A percentile compares a stretch with the other conserved stretches of the same genome.
phyloP scores from a whole-genome alignment of 2,113 vertebrate genomes.

The Rhizomys pruinosus region DNA sequence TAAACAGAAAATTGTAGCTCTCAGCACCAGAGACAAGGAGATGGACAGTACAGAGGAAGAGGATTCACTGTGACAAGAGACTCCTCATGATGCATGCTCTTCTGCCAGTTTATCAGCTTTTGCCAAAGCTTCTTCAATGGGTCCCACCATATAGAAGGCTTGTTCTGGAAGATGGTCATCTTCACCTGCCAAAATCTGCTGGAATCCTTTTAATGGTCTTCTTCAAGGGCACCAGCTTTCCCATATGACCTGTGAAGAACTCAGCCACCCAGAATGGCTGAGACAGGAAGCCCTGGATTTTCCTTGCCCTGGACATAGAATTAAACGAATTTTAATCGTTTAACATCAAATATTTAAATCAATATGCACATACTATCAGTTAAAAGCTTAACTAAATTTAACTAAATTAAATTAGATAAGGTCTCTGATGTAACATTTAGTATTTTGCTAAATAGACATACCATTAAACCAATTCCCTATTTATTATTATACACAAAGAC shows the following conservation, averaged over 20 bases:
- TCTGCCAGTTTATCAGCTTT: too few species aligned
- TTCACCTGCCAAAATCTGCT: constrained; percentile 94
- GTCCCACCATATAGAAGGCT: too few species aligned
- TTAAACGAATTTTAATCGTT: too few species aligned
- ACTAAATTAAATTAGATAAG: neutral
- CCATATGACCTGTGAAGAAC: constrained; percentile 97
- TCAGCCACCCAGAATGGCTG: constrained; percentile 99
- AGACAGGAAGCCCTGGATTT: constrained; percentile 98
- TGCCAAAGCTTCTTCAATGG: too few species aligned
- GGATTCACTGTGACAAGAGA: too few species aligned
- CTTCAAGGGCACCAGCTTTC: constrained; percentile 96
- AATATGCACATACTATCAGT: neutral
- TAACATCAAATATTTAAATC: neutral
- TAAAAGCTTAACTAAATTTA: neutral
- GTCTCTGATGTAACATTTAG: neutral
- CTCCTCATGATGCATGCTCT: too few species aligned
- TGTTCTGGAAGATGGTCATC: too few species aligned
- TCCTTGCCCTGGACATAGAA: constrained; percentile 95
- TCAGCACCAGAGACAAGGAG: too few species aligned
- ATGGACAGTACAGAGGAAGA: too few species aligned
- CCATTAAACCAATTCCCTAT: neutral
- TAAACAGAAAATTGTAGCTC: too few species aligned
- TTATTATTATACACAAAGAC: too few species aligned
- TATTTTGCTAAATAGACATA: neutral
- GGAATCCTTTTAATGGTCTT: constrained; percentile 96